Conservation (phyloP, 2,888 invertebrate genomes). For the Synergus laeviventris region DNA sequence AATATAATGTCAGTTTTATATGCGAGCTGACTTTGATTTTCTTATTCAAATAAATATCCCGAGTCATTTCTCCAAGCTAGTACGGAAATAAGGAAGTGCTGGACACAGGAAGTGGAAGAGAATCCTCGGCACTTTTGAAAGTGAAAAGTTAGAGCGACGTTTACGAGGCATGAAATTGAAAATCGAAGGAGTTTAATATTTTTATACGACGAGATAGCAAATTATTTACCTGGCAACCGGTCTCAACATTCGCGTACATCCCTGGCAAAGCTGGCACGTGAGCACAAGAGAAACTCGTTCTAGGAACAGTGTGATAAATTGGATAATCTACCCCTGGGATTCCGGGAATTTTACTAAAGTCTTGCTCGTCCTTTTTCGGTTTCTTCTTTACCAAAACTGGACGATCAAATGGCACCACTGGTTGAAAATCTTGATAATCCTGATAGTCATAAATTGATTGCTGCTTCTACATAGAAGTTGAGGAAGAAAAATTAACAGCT, state of each 20-base stretch:
- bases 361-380: constrained; percentile 81
- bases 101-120: neutral
- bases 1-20: neutral
- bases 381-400: constrained; percentile 61
- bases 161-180: constrained; percentile 40
- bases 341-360: constrained; percentile 89
- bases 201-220: constrained; percentile 21
- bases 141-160: constrained; percentile 29
- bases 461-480: constrained; percentile 47
- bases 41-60: neutral
- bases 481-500: neutral
- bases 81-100: constrained; percentile 33
- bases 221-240: constrained; percentile 86
- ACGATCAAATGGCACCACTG: constrained; percentile 52
- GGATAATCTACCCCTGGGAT: constrained; percentile 89
- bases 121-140: constrained; percentile 23
- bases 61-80: neutral
- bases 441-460: constrained; percentile 54
- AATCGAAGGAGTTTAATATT: constrained; percentile 36
- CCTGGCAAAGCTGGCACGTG: constrained; percentile 89
- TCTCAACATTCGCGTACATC: constrained; percentile 94
- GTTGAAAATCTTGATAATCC: constrained; percentile 61
- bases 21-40: neutral
- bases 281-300: constrained; percentile 87
- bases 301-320: constrained; percentile 86